A percentile compares a stretch with the other conserved stretches of the same genome.
Conservation (phyloP, 2,888 invertebrate genomes). For the Lepetodrilus schrolli region DNA sequence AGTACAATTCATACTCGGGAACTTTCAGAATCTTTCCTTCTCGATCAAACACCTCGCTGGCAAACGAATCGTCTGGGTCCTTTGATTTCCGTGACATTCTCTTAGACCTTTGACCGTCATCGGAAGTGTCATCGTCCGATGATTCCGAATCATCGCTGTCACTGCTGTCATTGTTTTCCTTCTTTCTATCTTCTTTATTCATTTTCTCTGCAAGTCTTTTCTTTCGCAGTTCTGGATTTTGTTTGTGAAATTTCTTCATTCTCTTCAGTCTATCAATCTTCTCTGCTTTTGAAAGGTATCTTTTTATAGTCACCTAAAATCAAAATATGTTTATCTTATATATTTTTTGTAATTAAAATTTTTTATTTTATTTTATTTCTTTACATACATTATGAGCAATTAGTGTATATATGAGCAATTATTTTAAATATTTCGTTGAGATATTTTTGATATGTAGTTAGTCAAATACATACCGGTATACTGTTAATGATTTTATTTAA, state of each 20-base stretch:
- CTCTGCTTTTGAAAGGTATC: slow-evolving; percentile 57
- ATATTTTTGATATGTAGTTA: too few species aligned
- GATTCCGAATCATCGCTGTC: slow-evolving; percentile 10
- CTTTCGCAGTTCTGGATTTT: slow-evolving; percentile 37
- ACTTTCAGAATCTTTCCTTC: slow-evolving; percentile 39
- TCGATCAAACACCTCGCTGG: slow-evolving; percentile 40
- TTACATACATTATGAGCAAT: neutral
- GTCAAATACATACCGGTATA: too few species aligned
- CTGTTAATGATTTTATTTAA: too few species aligned
- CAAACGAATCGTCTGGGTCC: slow-evolving; percentile 24
- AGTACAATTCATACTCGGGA: slow-evolving; percentile 64
- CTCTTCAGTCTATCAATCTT: slow-evolving; percentile 49
- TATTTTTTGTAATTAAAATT: neutral
- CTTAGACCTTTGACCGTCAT: neutral
- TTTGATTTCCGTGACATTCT: neutral
- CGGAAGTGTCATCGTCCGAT: slow-evolving; percentile 8
- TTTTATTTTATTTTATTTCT: neutral
- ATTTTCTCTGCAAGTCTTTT: slow-evolving; percentile 38
- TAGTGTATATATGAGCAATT: too few species aligned
- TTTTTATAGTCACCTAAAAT: slow-evolving; percentile 59
- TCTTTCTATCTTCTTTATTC: slow-evolving; percentile 33
- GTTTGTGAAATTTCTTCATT: slow-evolving; percentile 50
- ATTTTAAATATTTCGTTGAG: too few species aligned
- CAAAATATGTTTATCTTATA: too few species aligned
- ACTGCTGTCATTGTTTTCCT: slow-evolving; percentile 16